Evolutionary conservation across 1,140 invertebrate genomes (phyloP).

Genomic region (Nebria ingens): DNA sequence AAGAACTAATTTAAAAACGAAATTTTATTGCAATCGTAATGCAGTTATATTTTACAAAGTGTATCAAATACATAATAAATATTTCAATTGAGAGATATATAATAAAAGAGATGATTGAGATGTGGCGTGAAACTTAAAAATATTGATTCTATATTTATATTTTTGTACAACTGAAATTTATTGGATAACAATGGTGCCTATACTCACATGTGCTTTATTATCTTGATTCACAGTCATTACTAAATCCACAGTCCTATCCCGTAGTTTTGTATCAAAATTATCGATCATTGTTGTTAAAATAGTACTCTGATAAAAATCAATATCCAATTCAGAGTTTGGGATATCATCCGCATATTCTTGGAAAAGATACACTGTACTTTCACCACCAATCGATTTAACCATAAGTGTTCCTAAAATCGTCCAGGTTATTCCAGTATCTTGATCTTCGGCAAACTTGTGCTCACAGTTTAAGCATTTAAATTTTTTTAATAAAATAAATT

Average conservation of each 20-base stretch:
- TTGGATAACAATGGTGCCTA: no score
- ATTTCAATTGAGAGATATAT: no score
- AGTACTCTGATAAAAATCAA: slow-evolving; percentile 29
- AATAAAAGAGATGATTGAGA: no score
- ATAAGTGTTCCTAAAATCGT: slow-evolving; percentile 26
- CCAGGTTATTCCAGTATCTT: slow-evolving; percentile 26
- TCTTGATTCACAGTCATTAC: neutral
- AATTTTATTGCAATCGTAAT: no score
- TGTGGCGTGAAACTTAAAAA: no score
- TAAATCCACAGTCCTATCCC: neutral
- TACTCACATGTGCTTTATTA: neutral
- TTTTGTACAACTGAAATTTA: no score
- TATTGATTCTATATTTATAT: no score
- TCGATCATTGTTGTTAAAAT: slow-evolving; percentile 21
- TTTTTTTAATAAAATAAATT: slow-evolving; percentile 26
- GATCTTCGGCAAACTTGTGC: slow-evolving; percentile 19
- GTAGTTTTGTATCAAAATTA: neutral
- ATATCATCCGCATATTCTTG: slow-evolving; percentile 29
- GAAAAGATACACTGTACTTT: slow-evolving; percentile 27
- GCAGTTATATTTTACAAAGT: no score
- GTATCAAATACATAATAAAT: no score
- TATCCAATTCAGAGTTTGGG: slow-evolving; percentile 28
- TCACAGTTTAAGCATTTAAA: slow-evolving; percentile 33
- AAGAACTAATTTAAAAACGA: no score
- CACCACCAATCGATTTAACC: slow-evolving; percentile 29